phyloP scores from a whole-genome alignment of 1,140 invertebrate species.

The Cydia amplana region DNA sequence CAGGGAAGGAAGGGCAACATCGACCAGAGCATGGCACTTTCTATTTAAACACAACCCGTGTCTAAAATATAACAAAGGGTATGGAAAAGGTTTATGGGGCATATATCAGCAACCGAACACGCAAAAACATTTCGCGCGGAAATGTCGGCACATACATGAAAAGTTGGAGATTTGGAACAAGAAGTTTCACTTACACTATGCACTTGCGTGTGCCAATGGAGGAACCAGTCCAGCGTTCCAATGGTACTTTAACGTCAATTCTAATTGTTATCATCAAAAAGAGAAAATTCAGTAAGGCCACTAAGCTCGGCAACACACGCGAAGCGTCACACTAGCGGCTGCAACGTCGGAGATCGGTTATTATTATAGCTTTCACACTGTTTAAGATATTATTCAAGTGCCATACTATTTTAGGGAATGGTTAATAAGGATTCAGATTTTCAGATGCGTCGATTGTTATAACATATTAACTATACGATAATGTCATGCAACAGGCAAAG shows the following conservation, averaged over 20 bases:
- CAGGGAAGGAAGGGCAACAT: conserved; percentile 63
- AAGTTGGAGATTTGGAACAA: conserved; percentile 79
- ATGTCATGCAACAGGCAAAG: conserved; percentile 65
- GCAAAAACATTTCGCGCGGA: conserved; percentile 73
- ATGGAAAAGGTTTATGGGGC: conserved; percentile 63
- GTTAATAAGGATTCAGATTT: conserved; percentile 66
- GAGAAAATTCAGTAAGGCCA: conserved; percentile 76
- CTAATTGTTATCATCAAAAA: conserved; percentile 65
- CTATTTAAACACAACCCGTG: conserved; percentile 62
- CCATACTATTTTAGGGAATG: conserved; percentile 71
- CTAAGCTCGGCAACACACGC: conserved; percentile 73
- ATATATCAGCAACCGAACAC: conserved; percentile 71
- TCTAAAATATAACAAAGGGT: conserved; percentile 59
- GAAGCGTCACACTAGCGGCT: conserved; percentile 71
- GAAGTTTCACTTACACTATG: conserved; percentile 77
- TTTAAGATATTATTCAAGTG: conserved; percentile 71
- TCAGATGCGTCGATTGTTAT: conserved; percentile 58
- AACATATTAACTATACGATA: conserved; percentile 38
- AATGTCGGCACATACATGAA: conserved; percentile 72
- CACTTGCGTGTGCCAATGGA: conserved; percentile 77
- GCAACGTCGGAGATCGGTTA: conserved; percentile 66
- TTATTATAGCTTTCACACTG: conserved; percentile 57
- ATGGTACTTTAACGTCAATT: conserved; percentile 60
- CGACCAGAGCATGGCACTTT: conserved; percentile 78
- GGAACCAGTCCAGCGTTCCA: conserved; percentile 73